A percentile compares a stretch with the other conserved stretches of the same genome.
Conservation (phyloP, 2,797 vertebrate species). For the Garrulus glandarius region DNA sequence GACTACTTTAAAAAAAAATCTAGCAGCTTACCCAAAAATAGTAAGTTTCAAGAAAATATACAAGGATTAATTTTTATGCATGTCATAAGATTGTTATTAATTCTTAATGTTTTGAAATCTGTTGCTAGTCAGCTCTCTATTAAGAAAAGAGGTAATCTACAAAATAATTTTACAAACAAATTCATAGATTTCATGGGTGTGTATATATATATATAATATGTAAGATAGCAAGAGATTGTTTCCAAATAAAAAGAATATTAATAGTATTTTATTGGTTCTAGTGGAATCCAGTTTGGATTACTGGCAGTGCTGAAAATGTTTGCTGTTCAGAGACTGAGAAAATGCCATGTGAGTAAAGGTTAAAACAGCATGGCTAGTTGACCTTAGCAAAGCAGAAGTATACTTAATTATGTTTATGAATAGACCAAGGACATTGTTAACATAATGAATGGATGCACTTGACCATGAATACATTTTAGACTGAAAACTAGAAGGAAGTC, state of each 20-base stretch:
- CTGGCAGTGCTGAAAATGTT: background rate
- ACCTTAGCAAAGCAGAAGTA: background rate
- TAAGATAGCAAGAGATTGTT: background rate
- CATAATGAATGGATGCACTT: background rate
- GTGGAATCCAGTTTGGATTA: background rate
- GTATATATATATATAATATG: background rate
- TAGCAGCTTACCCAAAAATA: background rate
- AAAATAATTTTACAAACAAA: background rate
- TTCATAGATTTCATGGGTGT: background rate
- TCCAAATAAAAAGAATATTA: background rate
- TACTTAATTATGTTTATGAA: background rate
- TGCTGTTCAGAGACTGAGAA: background rate
- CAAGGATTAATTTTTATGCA: background rate
- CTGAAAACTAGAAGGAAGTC: background rate
- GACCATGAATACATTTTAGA: background rate
- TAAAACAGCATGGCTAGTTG: background rate
- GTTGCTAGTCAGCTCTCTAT: background rate
- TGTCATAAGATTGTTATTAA: background rate
- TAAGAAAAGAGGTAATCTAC: background rate
- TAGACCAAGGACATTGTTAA: background rate
- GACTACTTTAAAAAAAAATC: background rate
- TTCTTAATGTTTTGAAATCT: constrained; percentile 5
- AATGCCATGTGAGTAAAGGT: background rate
- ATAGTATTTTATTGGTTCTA: background rate
- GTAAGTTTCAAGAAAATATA: background rate